Percentiles rank a stretch among this genome's conserved stretches.
Evolutionary conservation across 2,797 vertebrate genomes (phyloP).

Genomic region (Myotis findleyi): DNA sequence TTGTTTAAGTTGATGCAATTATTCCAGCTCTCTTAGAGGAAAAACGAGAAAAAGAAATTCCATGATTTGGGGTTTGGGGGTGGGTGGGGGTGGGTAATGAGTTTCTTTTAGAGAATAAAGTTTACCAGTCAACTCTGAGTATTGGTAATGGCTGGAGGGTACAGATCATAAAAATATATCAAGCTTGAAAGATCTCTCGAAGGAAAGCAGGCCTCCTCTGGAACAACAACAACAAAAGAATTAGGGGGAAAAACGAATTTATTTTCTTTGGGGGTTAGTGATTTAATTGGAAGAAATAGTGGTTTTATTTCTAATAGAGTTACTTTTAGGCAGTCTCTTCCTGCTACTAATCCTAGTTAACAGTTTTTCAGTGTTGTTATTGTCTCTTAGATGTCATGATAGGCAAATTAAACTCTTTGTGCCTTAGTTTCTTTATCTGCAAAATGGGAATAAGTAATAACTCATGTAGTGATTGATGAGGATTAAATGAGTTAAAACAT

Average conservation of each 20-base stretch:
- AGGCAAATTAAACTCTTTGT: not conserved
- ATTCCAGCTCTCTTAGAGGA: not conserved
- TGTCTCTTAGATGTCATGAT: not conserved
- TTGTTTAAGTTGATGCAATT: not conserved
- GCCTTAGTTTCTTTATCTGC: not conserved
- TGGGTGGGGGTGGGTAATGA: not conserved
- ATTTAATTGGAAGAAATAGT: slow-evolving; percentile 36
- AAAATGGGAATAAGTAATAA: not conserved
- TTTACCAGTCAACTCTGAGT: not conserved
- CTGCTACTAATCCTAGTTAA: not conserved
- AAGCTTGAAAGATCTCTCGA: slow-evolving; percentile 8
- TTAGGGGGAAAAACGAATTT: not conserved
- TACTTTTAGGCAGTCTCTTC: not conserved
- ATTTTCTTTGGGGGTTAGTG: not conserved
- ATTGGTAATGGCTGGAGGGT: not conserved
- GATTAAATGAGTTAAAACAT: not conserved
- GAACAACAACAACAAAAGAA: not conserved
- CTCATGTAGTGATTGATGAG: not conserved
- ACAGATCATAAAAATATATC: not conserved
- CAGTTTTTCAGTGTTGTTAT: not conserved
- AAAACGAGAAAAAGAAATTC: not conserved
- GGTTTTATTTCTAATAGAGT: slow-evolving; percentile 43
- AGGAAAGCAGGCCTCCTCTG: slow-evolving; percentile 6
- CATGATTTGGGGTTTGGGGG: not conserved
- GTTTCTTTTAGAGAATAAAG: not conserved